Conservation (phyloP, 2,888 invertebrate genomes). For the Mimas tiliae region DNA sequence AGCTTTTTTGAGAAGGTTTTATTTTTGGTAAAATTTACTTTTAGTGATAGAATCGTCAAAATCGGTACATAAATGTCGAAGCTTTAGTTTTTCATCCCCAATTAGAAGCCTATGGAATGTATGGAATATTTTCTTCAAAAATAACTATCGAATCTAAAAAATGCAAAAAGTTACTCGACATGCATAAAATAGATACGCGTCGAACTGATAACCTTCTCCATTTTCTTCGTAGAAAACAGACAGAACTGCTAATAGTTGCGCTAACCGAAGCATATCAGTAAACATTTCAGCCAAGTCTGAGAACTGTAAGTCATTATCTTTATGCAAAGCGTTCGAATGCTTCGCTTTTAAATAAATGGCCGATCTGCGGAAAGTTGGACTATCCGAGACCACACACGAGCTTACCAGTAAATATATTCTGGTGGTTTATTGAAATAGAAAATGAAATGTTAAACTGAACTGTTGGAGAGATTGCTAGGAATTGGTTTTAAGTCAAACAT, state of each 20-base stretch:
- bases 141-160: not conserved
- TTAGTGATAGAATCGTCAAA: too few species aligned
- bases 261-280: conserved; percentile 10
- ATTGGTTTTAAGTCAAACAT: not conserved
- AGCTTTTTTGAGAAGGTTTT: too few species aligned
- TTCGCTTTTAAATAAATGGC: conserved; percentile 50
- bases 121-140: too few species aligned
- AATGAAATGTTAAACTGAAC: too few species aligned
- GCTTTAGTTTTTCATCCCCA: too few species aligned
- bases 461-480: not conserved
- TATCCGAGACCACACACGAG: conserved; percentile 53
- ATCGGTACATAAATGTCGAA: too few species aligned
- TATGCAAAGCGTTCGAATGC: conserved; percentile 57
- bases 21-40: too few species aligned
- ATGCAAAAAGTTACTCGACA: not conserved
- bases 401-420: conserved; percentile 21
- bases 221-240: not conserved
- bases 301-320: conserved; percentile 50
- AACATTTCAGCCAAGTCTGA: conserved; percentile 6
- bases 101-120: too few species aligned
- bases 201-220: not conserved
- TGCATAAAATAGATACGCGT: too few species aligned
- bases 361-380: conserved; percentile 46
- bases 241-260: conserved; percentile 2
- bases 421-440: conserved; percentile 19